Base-by-base conservation (phyloP, 2,113 vertebrate species). In the Orcinus orca region DNA sequence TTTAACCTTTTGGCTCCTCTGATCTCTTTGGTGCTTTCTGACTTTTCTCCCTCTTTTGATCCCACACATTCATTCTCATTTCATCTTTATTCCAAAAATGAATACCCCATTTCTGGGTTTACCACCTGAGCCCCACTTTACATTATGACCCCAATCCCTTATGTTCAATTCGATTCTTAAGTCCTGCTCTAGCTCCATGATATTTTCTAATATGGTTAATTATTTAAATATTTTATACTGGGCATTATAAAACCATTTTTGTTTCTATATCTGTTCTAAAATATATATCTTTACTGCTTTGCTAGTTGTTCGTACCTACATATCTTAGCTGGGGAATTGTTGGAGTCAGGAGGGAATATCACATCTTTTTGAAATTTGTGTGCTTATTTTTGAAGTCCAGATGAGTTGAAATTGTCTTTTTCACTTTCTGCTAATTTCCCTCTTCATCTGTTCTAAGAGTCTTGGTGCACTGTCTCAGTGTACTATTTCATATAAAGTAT, bases 401-500 rank as follows among this genome's bases (percentile, higher is more conserved):
- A 50, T 77, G 53, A 79, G 4, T 29, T 90, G 70, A 82, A 20
- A 29, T 33, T 68, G 86, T 91, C 47, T 84, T 93, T 93, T 65
- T 55, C n/a, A 58, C n/a, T 84, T 88, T 68, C n/a, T 85, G 18
- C 9, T 29, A 41, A 13, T 14, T 81, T 91, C n/a, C 20, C n/a
- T 85, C 91, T 88, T 96, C 58, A 88, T 74, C 31, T 92, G 31
- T 81, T 95, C 70, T 79, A 26, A 36, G 53, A 68, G 38, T 76
- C 77, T 92, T n/a, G 23, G 47, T n/a, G 47, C n/a, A 92, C 29
- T 68, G 38, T 76, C 77, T 92, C 50, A 23, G 38, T 79, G 47
- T 79, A 92, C n/a, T 68, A 77, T 76, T 95, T 92, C 93, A 85
- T 68, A 55, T 68, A 44, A 88, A 95, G 2, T 68, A 95, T 88